Base-by-base conservation (phyloP, 2,888 invertebrate species). In the Aradus depressus region DNA sequence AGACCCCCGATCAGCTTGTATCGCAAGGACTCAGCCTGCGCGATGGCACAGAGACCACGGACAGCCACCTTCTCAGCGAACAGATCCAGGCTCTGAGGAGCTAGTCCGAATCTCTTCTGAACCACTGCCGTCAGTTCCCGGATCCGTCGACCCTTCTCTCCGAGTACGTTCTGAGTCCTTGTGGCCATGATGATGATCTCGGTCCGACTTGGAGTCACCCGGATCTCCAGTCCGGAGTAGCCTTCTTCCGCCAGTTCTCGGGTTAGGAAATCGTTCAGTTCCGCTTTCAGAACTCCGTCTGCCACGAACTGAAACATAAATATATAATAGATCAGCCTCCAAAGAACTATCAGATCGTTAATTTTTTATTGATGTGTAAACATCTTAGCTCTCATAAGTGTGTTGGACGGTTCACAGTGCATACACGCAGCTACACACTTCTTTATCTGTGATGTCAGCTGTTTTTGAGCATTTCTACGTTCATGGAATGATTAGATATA, bases 171-270 rank as follows among this genome's bases (percentile, higher is more conserved):
- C 70, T 98, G 97, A 53, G 98, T 96, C 64, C 91, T 81, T 10
- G 98, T 99, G 50, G 98, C 98, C 83, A 97, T 87, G 66, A 99
- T 93, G 72, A 99, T 98, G 69, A 99, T 97, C 72, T 99, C 97
- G 5, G 95, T 97, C 63, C 89, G 82, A 45, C 90, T 87, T 50
- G 97, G 96, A 2, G 96, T 95, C 60, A 93, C 93, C 60, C 97
- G 87, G 60, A 98, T 95, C 73, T 99, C 97, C 63, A 99, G 95
- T 61, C 97, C 97, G 60, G 95, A 95, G 76, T 98, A 99, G 58
- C 98, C 98, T 86, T 98, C 97, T 72, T 99, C 98, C 51, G 98
- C 96, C 62, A 98, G 75, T 72, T 99, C 98, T 67, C 96, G 82
- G 69, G 95, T 97, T 56, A 99, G 76, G 70, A 98, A 98, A 76